Evolutionary conservation across 2,888 invertebrate species (phyloP), one percentile per base, ranked within the genome.

Genomic region (Cheilosia variabilis): DNA sequence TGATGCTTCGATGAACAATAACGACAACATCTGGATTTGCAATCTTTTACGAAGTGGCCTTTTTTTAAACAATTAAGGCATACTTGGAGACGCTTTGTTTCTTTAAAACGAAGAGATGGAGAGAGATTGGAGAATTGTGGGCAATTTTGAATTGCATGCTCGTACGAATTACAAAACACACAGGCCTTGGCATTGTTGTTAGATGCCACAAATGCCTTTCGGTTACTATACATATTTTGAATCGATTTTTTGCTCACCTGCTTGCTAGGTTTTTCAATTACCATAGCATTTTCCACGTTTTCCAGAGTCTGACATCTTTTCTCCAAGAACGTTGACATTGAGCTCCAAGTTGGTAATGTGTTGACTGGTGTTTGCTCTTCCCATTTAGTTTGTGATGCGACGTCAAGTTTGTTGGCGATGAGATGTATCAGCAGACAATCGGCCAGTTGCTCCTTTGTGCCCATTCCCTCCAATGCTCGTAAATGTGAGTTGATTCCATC

Each of bases 331-430:
- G 22, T 24, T 37, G 41, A 50, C 52, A 65, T 65, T 37, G 22
- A 37, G 10, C 52, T 37, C 65, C 31, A 63, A 7, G 73, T 63
- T n/a, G 73, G 55, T 43, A 47, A 37, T 17, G n/a, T 31, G 27
- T 37, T 43, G 7, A 45, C 62, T 27, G 63, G 45, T 37, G 75
- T 45, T 22, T 45, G 22, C 62, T 87, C 83, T 43, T 75, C 71
- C 78, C 69, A 87, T 27, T 27, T 27, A 27, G 27, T 27, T 5
- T 27, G 27, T 27, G 5, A 5, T 27, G 27, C 27, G 27, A 27
- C 27, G 27, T 27, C 27, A 27, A 27, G 27, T 27, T 27, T 27
- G 5, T 37, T 68, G 80, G 24, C 52, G 65, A 52, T 65, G 63
- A 17, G 73, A 53, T 50, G 41, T 55, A 22, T n/a, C 22, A 47